A percentile compares a stretch with the other conserved stretches of the same genome.
These are phyloP conservation scores for Cavia aperea DNA, from an alignment of 2,113 vertebrate species.

Conservation along the genomic window DNA sequence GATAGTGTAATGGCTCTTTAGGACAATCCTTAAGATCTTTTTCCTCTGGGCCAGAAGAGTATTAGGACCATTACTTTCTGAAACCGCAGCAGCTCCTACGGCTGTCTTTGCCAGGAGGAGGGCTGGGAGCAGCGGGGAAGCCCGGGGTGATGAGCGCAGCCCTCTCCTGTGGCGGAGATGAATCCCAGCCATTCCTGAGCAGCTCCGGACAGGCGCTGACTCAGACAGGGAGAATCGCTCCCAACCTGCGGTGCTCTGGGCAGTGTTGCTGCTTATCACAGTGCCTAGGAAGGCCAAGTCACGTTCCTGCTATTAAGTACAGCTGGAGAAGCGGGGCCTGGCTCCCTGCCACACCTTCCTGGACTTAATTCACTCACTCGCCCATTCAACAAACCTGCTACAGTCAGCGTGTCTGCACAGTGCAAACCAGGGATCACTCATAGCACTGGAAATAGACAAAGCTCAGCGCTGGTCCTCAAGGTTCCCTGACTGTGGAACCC, in stretches of 20 bases:
- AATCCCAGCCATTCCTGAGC: neutral
- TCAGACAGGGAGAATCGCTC: constrained; percentile 48
- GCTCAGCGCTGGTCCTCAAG: neutral
- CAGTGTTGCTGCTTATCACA: constrained; percentile 31
- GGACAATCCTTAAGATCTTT: neutral
- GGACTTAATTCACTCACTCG: neutral
- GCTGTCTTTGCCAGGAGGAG: neutral
- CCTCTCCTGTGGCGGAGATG: neutral
- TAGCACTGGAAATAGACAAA: neutral
- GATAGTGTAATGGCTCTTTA: constrained; percentile 45
- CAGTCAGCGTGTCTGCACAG: neutral
- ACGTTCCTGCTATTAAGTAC: constrained; percentile 52
- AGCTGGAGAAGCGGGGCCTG: constrained; percentile 46
- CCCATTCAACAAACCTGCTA: constrained; percentile 46
- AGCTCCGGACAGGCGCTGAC: neutral
- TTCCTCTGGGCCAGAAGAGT: neutral
- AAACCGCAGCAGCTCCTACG: constrained; percentile 26
- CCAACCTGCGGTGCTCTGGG: constrained; percentile 37
- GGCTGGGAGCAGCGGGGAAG: neutral
- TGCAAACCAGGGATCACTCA: neutral
- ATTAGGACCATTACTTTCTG: constrained; percentile 3
- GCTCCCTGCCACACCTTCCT: constrained; percentile 10
- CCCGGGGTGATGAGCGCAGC: neutral
- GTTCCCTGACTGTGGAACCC: neutral
- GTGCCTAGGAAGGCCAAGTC: constrained; percentile 66